Percentiles rank a stretch among this genome's conserved stretches.
phyloP scores from a whole-genome alignment of 1,140 invertebrate species.

The Akabosia matsudoensis region DNA sequence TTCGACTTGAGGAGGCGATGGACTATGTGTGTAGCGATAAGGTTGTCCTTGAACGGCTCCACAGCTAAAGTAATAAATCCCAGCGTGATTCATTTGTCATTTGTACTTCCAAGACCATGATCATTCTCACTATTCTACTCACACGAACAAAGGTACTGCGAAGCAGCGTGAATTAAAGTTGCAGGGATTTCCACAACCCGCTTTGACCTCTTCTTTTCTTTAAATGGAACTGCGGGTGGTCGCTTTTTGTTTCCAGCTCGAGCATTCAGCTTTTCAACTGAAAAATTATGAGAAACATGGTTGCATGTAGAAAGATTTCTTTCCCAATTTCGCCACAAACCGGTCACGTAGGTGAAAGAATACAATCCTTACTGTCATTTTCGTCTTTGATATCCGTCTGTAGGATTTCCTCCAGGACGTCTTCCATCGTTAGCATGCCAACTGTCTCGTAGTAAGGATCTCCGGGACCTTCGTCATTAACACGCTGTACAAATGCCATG shows the following conservation, averaged over 20 bases:
- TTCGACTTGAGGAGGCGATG: conserved; percentile 33
- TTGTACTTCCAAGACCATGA: too few species aligned
- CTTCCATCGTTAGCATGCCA: conserved; percentile 56
- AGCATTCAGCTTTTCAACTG: conserved; percentile 35
- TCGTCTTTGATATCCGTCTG: conserved; percentile 50
- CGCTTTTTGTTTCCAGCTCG: conserved; percentile 9
- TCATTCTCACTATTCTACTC: not conserved
- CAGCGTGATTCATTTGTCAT: not conserved
- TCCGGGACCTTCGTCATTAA: conserved; percentile 51
- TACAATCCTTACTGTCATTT: conserved; percentile 32
- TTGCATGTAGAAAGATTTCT: too few species aligned
- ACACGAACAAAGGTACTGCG: conserved; percentile 37
- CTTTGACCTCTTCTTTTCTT: conserved; percentile 1
- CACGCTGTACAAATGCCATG: conserved; percentile 54
- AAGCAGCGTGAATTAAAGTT: conserved; percentile 30
- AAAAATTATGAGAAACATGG: not conserved
- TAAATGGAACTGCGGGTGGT: conserved; percentile 30
- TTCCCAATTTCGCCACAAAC: conserved; percentile 43
- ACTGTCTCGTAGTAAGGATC: conserved; percentile 56
- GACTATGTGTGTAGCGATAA: conserved; percentile 32
- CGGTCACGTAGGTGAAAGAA: not conserved
- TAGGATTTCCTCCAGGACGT: conserved; percentile 57
- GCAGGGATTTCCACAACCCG: conserved; percentile 30
- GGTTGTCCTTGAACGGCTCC: conserved; percentile 31
- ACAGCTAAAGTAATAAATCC: conserved; percentile 36